Percentiles rank a stretch among this genome's conserved stretches.
Evolutionary conservation across 2,113 vertebrate genomes (phyloP).

Genomic region (Nerophis ophidion): DNA sequence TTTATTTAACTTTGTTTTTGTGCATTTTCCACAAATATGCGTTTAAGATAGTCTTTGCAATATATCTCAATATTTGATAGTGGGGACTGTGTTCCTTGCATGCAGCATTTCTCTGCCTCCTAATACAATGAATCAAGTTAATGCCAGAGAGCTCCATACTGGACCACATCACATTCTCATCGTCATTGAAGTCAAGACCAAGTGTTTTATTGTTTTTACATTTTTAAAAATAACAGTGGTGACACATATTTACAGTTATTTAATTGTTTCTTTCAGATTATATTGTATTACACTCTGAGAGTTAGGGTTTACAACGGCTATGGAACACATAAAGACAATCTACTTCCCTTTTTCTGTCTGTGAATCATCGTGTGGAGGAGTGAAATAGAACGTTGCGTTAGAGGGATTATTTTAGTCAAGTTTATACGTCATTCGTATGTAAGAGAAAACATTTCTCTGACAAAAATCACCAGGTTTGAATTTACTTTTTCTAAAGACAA

Average conservation of each 20-base stretch:
- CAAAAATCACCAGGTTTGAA: slow-evolving; percentile 1
- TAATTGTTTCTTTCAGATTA: background rate
- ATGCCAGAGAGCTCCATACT: no score
- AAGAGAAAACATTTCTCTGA: background rate
- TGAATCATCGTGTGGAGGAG: background rate
- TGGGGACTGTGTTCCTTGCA: no score
- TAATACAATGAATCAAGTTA: no score
- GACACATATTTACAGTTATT: no score
- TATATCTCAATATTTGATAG: no score
- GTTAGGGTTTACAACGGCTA: background rate
- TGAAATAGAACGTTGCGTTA: slow-evolving; percentile 7
- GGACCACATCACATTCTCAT: no score
- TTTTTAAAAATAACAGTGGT: no score
- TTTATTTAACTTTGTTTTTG: no score
- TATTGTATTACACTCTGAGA: background rate
- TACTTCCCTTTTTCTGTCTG: slow-evolving; percentile 1
- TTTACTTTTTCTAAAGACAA: background rate
- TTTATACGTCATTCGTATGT: slow-evolving; percentile 15
- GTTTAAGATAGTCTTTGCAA: no score
- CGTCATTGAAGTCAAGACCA: background rate
- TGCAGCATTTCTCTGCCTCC: no score
- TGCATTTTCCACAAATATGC: no score
- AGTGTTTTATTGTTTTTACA: background rate
- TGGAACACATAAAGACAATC: background rate
- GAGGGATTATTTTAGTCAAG: slow-evolving; percentile 2